Evolutionary conservation across 1,140 invertebrate species (phyloP).

Genomic region (Drosophila ogumai): DNA sequence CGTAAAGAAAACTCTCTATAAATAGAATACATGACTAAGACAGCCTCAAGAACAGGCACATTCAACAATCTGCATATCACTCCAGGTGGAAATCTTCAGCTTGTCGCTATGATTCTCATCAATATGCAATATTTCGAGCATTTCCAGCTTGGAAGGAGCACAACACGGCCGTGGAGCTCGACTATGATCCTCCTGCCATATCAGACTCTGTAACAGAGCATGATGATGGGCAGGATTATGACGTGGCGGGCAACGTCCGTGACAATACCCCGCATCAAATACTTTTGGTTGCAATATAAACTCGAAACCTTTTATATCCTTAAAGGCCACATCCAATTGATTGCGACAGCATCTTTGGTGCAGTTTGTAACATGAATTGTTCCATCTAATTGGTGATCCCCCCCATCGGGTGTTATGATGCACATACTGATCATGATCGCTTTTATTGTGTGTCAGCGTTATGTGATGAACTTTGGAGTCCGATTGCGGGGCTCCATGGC

Average conservation of each 20-base stretch:
- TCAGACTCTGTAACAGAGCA: slow-evolving; percentile 89
- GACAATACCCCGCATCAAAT: slow-evolving; percentile 91
- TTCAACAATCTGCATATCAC: slow-evolving; percentile 90
- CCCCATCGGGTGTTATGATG: slow-evolving; percentile 59
- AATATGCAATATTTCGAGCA: slow-evolving; percentile 89
- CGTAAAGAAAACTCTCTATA: neutral
- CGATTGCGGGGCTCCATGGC: slow-evolving; percentile 42
- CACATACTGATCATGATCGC: slow-evolving; percentile 25
- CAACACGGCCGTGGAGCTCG: slow-evolving; percentile 89
- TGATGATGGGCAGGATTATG: slow-evolving; percentile 90
- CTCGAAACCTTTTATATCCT: slow-evolving; percentile 89
- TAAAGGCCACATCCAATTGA: slow-evolving; percentile 88
- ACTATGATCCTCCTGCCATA: slow-evolving; percentile 87
- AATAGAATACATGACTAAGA: neutral
- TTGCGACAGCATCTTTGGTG: slow-evolving; percentile 89
- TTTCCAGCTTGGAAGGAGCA: slow-evolving; percentile 89
- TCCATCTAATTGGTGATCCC: slow-evolving; percentile 78
- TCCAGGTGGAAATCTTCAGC: slow-evolving; percentile 90
- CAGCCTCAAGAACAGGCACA: slow-evolving; percentile 89
- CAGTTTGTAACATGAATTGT: slow-evolving; percentile 85
- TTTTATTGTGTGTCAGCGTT: slow-evolving; percentile 30
- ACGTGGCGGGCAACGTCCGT: slow-evolving; percentile 89
- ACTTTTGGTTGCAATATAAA: slow-evolving; percentile 89
- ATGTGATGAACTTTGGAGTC: slow-evolving; percentile 25
- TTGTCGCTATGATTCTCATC: slow-evolving; percentile 88